These are phyloP conservation scores for Xiphias gladius DNA, from an alignment of 2,113 vertebrate species.

Conservation along the genomic window DNA sequence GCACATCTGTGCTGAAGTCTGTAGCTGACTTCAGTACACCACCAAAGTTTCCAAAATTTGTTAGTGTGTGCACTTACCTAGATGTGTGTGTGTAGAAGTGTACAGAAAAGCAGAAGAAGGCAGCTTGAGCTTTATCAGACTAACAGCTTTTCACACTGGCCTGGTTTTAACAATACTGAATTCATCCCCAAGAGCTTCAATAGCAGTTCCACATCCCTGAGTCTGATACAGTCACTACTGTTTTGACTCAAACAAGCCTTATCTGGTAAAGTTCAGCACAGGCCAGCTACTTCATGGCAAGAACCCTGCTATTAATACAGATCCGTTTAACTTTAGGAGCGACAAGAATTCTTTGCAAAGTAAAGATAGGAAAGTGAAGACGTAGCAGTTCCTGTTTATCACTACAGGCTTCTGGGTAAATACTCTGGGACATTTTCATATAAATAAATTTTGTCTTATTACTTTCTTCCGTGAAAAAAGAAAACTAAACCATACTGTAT, in stretches of 20 bases:
- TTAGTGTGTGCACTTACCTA: not conserved
- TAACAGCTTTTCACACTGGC: constrained; percentile 40
- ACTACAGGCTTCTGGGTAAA: not conserved
- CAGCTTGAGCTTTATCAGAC: constrained; percentile 44
- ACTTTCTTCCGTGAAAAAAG: not conserved
- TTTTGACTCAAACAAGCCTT: constrained; percentile 37
- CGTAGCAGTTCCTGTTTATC: constrained; percentile 32
- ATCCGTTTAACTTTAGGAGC: constrained; percentile 16
- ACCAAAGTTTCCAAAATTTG: constrained; percentile 32
- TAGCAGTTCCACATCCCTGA: constrained; percentile 13
- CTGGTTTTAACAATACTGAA: constrained; percentile 47
- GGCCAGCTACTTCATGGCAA: constrained; percentile 17
- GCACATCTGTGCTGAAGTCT: constrained; percentile 55
- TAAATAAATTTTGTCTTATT: not conserved
- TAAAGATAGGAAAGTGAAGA: constrained; percentile 3
- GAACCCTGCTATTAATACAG: constrained; percentile 28
- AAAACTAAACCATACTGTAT: not conserved
- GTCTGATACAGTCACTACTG: constrained; percentile 47
- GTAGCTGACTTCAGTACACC: constrained; percentile 31
- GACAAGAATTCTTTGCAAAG: constrained; percentile 14
- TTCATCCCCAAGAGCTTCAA: constrained; percentile 6
- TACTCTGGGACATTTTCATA: not conserved
- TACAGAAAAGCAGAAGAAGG: constrained; percentile 10
- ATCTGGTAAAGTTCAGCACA: constrained; percentile 48
- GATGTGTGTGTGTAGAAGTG: not conserved